Evolutionary conservation across 2,797 vertebrate species (phyloP).

Genomic region (Brotogeris chrysoptera): DNA sequence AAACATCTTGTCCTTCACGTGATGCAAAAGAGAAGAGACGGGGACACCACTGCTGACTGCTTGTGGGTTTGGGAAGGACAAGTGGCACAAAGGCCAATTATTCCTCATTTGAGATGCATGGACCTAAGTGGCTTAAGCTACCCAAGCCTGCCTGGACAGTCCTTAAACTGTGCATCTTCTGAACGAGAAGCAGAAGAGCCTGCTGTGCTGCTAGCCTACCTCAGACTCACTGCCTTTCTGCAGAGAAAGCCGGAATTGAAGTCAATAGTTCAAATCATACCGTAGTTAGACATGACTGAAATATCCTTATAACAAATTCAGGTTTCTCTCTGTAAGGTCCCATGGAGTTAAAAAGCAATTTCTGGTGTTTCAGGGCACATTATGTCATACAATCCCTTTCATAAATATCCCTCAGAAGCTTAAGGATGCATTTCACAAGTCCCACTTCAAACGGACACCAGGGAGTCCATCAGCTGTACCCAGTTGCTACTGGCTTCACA

Average conservation of each 20-base stretch:
- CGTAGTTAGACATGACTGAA: background rate
- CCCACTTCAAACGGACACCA: background rate
- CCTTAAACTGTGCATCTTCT: background rate
- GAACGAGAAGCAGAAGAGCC: background rate
- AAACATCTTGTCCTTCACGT: background rate
- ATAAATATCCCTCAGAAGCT: background rate
- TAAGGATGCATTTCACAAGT: background rate
- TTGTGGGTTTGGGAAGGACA: background rate
- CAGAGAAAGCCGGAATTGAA: background rate
- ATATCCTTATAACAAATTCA: background rate
- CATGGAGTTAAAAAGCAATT: background rate
- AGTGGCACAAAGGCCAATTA: background rate
- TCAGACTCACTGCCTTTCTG: background rate
- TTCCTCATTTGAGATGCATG: background rate
- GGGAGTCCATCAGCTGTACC: background rate
- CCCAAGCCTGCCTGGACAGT: background rate
- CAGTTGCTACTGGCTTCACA: background rate
- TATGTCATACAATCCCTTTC: background rate
- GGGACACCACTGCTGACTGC: accelerated
- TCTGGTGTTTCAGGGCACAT: background rate
- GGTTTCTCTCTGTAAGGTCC: background rate
- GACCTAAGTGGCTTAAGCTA: background rate
- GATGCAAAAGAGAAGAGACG: background rate
- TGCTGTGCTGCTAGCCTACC: background rate
- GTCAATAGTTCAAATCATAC: background rate